Evolutionary conservation across 2,888 invertebrate genomes (phyloP), one percentile per base, ranked within the genome.

Genomic region (Leucophenga montana): DNA sequence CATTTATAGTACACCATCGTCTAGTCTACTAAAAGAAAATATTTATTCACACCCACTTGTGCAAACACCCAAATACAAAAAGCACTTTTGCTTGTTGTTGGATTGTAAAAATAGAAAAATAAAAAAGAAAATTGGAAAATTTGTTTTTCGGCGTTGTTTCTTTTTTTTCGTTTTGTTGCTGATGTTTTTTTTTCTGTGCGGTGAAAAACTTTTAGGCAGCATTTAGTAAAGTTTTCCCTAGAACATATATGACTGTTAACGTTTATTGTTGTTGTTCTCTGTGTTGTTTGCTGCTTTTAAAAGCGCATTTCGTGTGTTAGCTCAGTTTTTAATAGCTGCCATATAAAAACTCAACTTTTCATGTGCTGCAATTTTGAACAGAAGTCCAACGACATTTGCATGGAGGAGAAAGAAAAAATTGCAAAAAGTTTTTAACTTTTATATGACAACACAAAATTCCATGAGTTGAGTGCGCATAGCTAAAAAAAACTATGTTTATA

Each of bases 1-100:
- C 75, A 77, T 71, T 27, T 4, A 27, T 27, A 27, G 27, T 3
- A 27, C 27, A 61, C 3, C 39, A 39, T 8, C 39, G 3, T 39
- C 39, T 11, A 39, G 9, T 11, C 39, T 11, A 39, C 5, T 11
- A 50, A 50, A 50, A 13, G 50, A n/a, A 50, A 46, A 64, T 64
- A 18, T 46, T 48, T 27, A 20, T 64, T 20, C 46, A 64, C 48
- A 64, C 48, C 22, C 48, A 64, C 62, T 64, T 48, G 27, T 4
- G 20, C 61, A 61, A 61, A 44, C 44, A 57, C 57, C n/a, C 8
- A 18, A 27, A 53, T 20, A 53, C 53, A n/a, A 50, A 50, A n/a
- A 18, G 50, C 50, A 50, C 50, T 50, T 50, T 50, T 50, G 18
- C 3, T 46, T n/a, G 6, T 54, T 27, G 27, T 27, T 27, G 4